Evolutionary conservation across 2,113 vertebrate species (phyloP).

Genomic region (Bubo scandiacus): DNA sequence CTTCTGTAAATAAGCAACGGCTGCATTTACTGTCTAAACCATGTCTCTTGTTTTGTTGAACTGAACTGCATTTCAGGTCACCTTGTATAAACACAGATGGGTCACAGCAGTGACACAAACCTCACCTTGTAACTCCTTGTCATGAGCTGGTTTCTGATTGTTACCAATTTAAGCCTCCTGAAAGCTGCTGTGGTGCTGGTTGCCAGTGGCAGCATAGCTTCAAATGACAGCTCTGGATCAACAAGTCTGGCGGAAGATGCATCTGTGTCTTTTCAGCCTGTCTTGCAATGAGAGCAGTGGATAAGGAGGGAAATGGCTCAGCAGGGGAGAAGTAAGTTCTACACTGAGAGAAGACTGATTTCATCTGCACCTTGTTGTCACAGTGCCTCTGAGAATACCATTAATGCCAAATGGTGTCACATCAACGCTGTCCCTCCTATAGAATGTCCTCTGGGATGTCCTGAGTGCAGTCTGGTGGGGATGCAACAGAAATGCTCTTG

Average conservation of each 20-base stretch:
- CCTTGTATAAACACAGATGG: not conserved
- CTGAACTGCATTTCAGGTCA: not conserved
- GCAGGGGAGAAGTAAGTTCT: not conserved
- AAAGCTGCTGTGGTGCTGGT: not conserved
- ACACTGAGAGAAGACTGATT: not conserved
- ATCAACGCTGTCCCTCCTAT: not conserved
- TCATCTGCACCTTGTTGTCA: not conserved
- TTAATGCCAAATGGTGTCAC: not conserved
- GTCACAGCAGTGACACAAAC: not conserved
- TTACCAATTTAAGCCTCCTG: not conserved
- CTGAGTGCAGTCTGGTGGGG: not conserved
- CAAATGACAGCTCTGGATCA: not conserved
- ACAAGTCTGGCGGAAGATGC: not conserved
- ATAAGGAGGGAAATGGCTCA: not conserved
- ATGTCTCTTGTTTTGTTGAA: not conserved
- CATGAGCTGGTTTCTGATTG: not conserved
- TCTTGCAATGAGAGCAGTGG: not conserved
- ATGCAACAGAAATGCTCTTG: not conserved
- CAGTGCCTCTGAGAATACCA: not conserved
- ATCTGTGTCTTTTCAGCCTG: not conserved
- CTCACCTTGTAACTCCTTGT: constrained; percentile 16
- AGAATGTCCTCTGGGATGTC: not conserved
- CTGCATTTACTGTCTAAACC: not conserved
- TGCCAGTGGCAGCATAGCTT: not conserved
- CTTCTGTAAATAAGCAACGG: not conserved